Conservation (phyloP, 2,113 vertebrate species). For the Xenus cinereus region DNA sequence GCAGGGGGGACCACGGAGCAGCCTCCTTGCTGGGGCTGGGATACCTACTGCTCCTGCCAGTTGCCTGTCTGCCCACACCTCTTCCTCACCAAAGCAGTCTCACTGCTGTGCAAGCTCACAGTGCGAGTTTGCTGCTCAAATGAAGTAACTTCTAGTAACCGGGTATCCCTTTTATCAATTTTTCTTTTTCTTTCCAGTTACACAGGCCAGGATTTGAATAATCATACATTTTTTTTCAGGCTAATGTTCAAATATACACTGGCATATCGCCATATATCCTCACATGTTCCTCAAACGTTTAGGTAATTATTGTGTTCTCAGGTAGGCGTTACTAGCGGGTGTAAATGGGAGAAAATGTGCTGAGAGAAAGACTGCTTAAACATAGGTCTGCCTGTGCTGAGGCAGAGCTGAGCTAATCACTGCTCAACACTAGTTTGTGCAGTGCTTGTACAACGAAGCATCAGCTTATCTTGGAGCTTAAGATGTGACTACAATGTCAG, state of each 20-base stretch:
- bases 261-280: not conserved
- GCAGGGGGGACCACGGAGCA: too few species aligned
- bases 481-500: not conserved
- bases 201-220: not conserved
- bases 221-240: not conserved
- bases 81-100: not conserved
- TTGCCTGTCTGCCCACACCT: not conserved
- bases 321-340: not conserved
- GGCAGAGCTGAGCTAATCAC: not conserved
- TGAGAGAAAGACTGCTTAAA: not conserved
- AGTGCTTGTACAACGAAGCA: not conserved
- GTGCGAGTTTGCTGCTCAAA: not conserved
- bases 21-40: not conserved
- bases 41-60: not conserved
- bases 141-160: not conserved
- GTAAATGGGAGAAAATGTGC: not conserved
- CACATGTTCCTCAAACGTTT: not conserved
- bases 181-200: not conserved
- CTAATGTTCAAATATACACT: not conserved
- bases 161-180: not conserved
- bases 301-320: not conserved
- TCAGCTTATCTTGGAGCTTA: not conserved
- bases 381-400: not conserved
- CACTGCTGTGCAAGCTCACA: accelerated
- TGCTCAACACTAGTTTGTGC: not conserved